These are phyloP conservation scores for Aurelia coerulea DNA, from an alignment of 30 jellyfish, hydroid and myxozoan species.

Conservation along the genomic window DNA sequence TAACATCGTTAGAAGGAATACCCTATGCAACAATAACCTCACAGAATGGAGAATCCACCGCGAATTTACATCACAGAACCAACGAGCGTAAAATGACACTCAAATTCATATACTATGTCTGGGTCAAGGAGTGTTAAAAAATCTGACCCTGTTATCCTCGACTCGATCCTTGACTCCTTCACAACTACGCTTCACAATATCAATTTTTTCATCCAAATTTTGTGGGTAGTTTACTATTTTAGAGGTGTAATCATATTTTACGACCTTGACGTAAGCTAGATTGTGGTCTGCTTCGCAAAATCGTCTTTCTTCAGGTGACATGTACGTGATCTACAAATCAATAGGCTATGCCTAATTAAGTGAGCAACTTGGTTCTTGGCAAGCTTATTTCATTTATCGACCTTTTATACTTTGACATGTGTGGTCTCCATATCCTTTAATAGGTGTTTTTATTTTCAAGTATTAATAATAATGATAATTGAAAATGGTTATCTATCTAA, in stretches of 20 bases:
- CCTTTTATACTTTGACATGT: conserved; percentile 28
- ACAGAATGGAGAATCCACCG: no score
- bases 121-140: conserved; percentile 32
- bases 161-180: not conserved
- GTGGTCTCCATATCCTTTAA: conserved; percentile 52
- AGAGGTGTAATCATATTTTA: conserved; percentile 47
- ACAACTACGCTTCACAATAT: not conserved
- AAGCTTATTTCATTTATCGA: conserved; percentile 9
- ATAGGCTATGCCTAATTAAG: conserved; percentile 21
- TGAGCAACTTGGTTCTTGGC: conserved; percentile 30
- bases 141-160: not conserved
- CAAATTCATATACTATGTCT: not conserved
- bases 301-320: not conserved
- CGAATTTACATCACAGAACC: no score
- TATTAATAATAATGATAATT: conserved; percentile 2
- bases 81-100: no score
- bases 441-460: conserved; percentile 17
- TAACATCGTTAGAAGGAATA: no score
- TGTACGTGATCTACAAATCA: not conserved
- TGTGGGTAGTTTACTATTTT: conserved; percentile 39
- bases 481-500: no score
- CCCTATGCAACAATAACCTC: no score
- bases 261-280: conserved; percentile 35
- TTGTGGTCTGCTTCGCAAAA: conserved; percentile 26
- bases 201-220: conserved; percentile 38